phyloP scores from a whole-genome alignment of 2,888 invertebrate species.

The Hoplodrina ambigua region DNA sequence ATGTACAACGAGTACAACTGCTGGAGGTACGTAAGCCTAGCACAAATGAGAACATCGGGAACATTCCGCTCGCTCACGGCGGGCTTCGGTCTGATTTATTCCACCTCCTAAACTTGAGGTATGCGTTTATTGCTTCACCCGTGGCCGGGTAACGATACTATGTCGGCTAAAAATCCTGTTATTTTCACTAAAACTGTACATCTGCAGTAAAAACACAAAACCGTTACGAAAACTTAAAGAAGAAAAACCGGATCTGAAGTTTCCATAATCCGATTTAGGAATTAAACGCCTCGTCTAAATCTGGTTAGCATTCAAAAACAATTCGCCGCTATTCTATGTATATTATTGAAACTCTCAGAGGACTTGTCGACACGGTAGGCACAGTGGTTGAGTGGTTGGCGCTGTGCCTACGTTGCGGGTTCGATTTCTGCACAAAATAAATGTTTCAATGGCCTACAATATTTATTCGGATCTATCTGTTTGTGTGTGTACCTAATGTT shows the following conservation, averaged over 20 bases:
- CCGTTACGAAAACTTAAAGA: not conserved
- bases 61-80: conserved; percentile 12
- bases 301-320: not conserved
- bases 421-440: too few relatives aligned
- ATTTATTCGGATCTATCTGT: too few relatives aligned
- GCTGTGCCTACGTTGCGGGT: too few relatives aligned
- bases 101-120: conserved; percentile 46
- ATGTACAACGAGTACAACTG: too few relatives aligned
- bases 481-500: too few relatives aligned
- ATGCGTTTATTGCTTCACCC: conserved; percentile 54
- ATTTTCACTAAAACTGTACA: conserved; percentile 2
- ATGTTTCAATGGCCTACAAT: too few relatives aligned
- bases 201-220: conserved; percentile 5
- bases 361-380: too few relatives aligned
- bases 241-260: not conserved
- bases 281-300: not conserved
- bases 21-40: not conserved
- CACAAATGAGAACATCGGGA: conserved; percentile 13
- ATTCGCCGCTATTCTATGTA: not conserved
- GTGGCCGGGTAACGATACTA: conserved; percentile 1
- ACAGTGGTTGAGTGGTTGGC: too few relatives aligned
- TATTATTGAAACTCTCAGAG: not conserved
- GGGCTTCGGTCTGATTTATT: conserved; percentile 45
- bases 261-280: not conserved
- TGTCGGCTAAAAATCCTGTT: not conserved